Base-by-base conservation (phyloP, 2,113 vertebrate genomes). In the Dicentrarchus labrax region DNA sequence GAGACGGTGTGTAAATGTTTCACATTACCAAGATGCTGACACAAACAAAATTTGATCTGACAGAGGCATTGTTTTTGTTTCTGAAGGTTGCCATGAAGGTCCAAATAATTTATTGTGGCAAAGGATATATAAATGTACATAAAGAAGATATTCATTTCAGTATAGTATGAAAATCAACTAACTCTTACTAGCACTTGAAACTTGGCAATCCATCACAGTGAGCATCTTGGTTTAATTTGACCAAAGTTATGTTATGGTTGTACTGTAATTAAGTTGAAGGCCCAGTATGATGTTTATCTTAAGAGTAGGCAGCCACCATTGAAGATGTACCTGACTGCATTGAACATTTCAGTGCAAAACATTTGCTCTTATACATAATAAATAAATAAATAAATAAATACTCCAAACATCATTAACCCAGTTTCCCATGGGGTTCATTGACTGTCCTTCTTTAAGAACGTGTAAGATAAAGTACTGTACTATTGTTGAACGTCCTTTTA, bases 21-120 rank as follows among this genome's bases (percentile, higher is more conserved):
- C 24, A 60, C 48, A 21, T 82, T 72, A n/a, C 57, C 4, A 38
- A 80, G 36, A 70, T 73, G 61, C 71, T 84, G 75, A 87, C 67
- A 60, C 64, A 54, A 64, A 72, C 45, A 51, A 69, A 72, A 69
- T 51, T 21, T 36, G 64, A 84, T 66, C 21, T 51, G 72, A 74
- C 22, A 10, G 11, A 51, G 24, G 50, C 5, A 8, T 24, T 68
- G 48, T 80, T 84, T 75, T 64, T 24, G 4, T n/a, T 57, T 83
- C 71, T 2, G 47, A 78, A 83, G 47, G 76, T 76, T 72, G 8
- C n/a, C 50, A 21, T 68, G n/a, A 17, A 54, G n/a, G 24, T 73
- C 68, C 8, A 45, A 59, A 72, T 53, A 6, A 17, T 50, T 54
- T 39, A 30, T 19, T 48, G 56, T 60, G 17, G 36, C 51, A 72